These are phyloP conservation scores for Takifugu ocellatus DNA, from an alignment of 2,797 vertebrate species.

Conservation along the genomic window DNA sequence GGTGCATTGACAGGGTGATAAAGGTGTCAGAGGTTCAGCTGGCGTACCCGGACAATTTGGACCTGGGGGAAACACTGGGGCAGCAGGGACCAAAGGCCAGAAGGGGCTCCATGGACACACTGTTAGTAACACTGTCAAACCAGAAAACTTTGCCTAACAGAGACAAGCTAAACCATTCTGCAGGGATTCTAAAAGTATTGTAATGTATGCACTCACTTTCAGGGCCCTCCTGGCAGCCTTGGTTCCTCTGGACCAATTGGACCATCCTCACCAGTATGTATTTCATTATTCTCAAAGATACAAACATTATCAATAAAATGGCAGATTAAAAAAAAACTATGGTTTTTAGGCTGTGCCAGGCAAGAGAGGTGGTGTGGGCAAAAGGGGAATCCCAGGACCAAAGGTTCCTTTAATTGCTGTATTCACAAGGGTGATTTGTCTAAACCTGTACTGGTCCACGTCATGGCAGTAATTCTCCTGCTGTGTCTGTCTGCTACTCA, in stretches of 20 bases:
- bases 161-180: no score
- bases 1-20: slow-evolving; percentile 58
- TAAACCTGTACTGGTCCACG: background rate
- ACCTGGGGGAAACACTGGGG: slow-evolving; percentile 65
- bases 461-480: slow-evolving; percentile 13
- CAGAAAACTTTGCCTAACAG: no score
- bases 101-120: slow-evolving; percentile 60
- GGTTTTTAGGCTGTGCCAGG: slow-evolving; percentile 68
- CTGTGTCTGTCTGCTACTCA: slow-evolving; percentile 39
- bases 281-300: background rate
- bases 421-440: background rate
- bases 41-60: slow-evolving; percentile 69
- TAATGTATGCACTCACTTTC: slow-evolving; percentile 20
- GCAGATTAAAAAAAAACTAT: background rate
- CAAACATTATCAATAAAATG: background rate
- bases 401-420: slow-evolving; percentile 58
- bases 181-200: no score
- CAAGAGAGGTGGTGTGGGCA: slow-evolving; percentile 57
- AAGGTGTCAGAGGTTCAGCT: slow-evolving; percentile 54
- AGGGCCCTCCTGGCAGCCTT: slow-evolving; percentile 67
- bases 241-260: slow-evolving; percentile 65
- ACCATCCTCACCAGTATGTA: slow-evolving; percentile 57
- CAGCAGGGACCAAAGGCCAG: slow-evolving; percentile 59
- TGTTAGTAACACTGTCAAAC: slow-evolving; percentile 50
- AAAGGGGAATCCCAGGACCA: slow-evolving; percentile 58